Evolutionary conservation across 2,797 vertebrate species (phyloP), one percentile per base, ranked within the genome.

Genomic region (Agapornis canus): DNA sequence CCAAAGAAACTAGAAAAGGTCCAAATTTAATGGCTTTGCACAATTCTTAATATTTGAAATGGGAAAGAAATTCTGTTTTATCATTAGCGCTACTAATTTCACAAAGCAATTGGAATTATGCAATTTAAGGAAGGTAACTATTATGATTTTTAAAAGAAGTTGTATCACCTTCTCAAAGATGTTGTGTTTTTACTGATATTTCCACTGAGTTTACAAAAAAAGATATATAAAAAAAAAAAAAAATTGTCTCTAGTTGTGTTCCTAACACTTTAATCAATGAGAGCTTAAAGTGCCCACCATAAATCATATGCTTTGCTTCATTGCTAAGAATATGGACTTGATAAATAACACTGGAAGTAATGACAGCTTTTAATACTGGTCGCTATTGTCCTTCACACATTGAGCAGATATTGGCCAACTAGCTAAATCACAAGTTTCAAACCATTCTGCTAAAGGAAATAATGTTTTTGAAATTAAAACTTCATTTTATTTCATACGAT

Each of bases 401-500:
- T 31, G 48, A 57, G 23, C 72, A 49, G 70, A 35, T 56, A 76
- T 29, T 61, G 48, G 84, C 73, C 87, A 90, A 51, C 22, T 31
- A 91, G 43, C 59, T 89, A 70, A 25, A 61, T 40, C 61, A 69
- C 47, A 89, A 91, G 32, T 52, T 56, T 64, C 56, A 47, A 22
- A 82, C 23, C 42, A 60, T 64, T 94, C 76, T 81, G 35, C 84
- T 72, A 86, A 54, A 77, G 82, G 59, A 95, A 94, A 94, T 57
- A 78, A 92, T 32, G 21, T 23, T 86, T 87, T 57, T 48, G 79
- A 75, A 77, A 95, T 73, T 86, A 80, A 94, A 89, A 81, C 73
- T 68, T 95, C 59, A 89, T 92, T 93, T 71, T 29, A 75, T n/a
- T 95, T 77, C 32, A 16, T 83, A 77, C 79, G 78, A 91, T 94